A percentile compares a stretch with the other conserved stretches of the same genome.
Evolutionary conservation across 2,113 vertebrate genomes (phyloP).

Genomic region (Collichthys lucidus): DNA sequence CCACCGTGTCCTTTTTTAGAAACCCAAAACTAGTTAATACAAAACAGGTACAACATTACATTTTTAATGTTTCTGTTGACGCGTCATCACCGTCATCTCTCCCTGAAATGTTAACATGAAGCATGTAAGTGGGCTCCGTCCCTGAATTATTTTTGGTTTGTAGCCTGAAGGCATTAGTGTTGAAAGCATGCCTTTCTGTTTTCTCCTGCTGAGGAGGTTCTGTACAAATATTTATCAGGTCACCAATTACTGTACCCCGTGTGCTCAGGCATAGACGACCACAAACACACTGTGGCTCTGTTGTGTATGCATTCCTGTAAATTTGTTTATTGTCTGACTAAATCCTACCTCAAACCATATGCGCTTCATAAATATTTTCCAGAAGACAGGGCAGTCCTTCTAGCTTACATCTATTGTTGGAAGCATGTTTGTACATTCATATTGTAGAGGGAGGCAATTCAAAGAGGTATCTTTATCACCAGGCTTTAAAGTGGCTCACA

Average conservation of each 20-base stretch:
- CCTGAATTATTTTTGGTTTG: conserved; percentile 61
- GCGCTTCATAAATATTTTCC: conserved; percentile 33
- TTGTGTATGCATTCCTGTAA: conserved; percentile 54
- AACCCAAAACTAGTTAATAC: background rate
- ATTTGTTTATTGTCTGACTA: conserved; percentile 57
- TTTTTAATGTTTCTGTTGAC: conserved; percentile 39
- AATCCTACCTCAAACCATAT: conserved; percentile 50
- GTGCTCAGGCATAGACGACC: conserved; percentile 42
- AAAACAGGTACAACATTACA: conserved; percentile 12
- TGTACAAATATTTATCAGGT: conserved; percentile 80
- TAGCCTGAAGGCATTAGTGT: conserved; percentile 60
- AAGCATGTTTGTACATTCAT: conserved; percentile 34
- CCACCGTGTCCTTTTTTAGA: background rate
- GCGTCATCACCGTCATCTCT: conserved; percentile 25
- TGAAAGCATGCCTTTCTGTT: conserved; percentile 62
- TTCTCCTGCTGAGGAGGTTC: conserved; percentile 57
- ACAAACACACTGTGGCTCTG: conserved; percentile 20
- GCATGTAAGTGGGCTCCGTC: conserved; percentile 53
- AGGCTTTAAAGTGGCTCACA: conserved; percentile 35
- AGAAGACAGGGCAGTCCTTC: background rate
- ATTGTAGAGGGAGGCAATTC: conserved; percentile 28
- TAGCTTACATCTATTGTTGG: background rate
- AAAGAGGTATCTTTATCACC: conserved; percentile 47
- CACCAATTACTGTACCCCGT: conserved; percentile 60
- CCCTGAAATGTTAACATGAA: conserved; percentile 49